Conservation (phyloP, 2,797 vertebrate genomes). For the Spea hammondii region DNA sequence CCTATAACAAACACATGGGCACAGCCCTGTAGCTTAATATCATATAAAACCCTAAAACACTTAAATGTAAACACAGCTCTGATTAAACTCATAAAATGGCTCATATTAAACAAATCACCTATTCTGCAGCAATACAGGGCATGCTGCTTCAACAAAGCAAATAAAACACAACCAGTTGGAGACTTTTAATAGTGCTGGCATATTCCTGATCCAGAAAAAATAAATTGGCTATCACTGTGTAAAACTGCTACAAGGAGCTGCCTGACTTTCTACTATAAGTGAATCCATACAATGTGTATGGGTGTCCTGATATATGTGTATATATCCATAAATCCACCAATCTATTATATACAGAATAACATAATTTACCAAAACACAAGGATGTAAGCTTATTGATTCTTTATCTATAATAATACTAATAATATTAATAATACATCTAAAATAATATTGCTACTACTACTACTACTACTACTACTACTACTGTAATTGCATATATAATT, state of each 20-base stretch:
- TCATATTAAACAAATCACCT: conserved; percentile 38
- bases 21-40: conserved; percentile 23
- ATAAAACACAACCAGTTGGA: conserved; percentile 27
- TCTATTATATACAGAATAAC: conserved; percentile 6
- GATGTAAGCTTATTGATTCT: too few species aligned
- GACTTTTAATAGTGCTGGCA: conserved; percentile 2
- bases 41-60: conserved; percentile 37
- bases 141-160: conserved; percentile 35
- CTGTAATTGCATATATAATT: too few species aligned
- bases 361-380: conserved; percentile 19
- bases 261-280: too few species aligned
- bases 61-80: conserved; percentile 43
- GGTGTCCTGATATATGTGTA: neutral
- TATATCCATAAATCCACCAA: neutral
- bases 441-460: too few species aligned
- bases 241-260: neutral
- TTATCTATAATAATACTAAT: too few species aligned
- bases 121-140: conserved; percentile 38
- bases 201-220: neutral
- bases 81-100: conserved; percentile 48
- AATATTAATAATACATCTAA: too few species aligned
- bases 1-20: conserved; percentile 40
- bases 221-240: neutral
- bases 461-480: too few species aligned
- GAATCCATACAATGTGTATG: too few species aligned